A percentile compares a stretch with the other conserved stretches of the same genome.
Evolutionary conservation across 2,888 invertebrate genomes (phyloP).

Genomic region (Dasysyrphus tricinctus): DNA sequence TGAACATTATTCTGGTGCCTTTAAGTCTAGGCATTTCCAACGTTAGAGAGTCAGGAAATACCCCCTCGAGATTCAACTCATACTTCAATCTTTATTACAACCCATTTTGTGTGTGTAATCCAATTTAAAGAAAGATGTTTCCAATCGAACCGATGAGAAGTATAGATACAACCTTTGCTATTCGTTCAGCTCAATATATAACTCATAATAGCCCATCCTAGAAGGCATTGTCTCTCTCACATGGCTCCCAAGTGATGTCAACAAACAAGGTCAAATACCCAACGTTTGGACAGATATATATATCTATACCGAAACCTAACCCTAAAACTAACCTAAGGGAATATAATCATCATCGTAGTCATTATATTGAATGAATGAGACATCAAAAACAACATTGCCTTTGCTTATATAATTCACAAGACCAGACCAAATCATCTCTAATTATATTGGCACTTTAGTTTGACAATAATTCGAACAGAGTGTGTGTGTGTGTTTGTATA

Average conservation of each 20-base stretch:
- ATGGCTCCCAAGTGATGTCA: not conserved
- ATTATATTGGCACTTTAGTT: constrained; percentile 52
- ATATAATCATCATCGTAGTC: constrained; percentile 25
- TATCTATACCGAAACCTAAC: not conserved
- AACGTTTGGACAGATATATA: not conserved
- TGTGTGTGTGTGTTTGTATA: constrained; percentile 19
- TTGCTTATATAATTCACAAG: constrained; percentile 20
- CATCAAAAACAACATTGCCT: constrained; percentile 25
- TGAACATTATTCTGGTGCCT: not conserved
- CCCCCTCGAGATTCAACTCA: too few species aligned
- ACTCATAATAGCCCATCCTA: not conserved
- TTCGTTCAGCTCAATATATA: not conserved
- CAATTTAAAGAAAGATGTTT: not conserved
- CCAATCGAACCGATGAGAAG: not conserved
- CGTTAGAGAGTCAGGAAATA: too few species aligned
- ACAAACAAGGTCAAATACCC: constrained; percentile 12
- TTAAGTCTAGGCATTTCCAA: not conserved
- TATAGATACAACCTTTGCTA: not conserved
- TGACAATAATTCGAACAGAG: constrained; percentile 26
- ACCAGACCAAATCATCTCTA: constrained; percentile 31
- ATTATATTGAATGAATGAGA: constrained; percentile 14
- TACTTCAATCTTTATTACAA: too few species aligned
- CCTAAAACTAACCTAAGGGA: constrained; percentile 12
- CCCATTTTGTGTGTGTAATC: not conserved
- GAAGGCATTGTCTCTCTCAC: not conserved